Evolutionary conservation across 2,113 vertebrate species (phyloP).

Genomic region (Sinocyclocheilus rhinocerous): DNA sequence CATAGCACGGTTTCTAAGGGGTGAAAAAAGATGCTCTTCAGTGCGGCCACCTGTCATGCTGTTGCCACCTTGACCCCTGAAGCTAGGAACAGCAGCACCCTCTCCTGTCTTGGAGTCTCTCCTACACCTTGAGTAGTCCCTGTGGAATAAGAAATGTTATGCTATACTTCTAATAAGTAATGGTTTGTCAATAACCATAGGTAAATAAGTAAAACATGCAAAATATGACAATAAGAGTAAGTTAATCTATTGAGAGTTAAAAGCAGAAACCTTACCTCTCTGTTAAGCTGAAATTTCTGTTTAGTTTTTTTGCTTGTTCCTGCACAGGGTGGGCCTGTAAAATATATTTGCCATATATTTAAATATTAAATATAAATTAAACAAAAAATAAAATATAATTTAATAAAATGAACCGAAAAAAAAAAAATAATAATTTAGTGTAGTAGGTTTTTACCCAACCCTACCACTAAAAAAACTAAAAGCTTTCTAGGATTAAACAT

Average conservation of each 20-base stretch:
- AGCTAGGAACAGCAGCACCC: conserved; percentile 14
- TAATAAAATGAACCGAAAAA: not conserved
- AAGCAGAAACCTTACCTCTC: conserved; percentile 81
- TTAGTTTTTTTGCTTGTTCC: conserved; percentile 78
- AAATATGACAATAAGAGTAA: not conserved
- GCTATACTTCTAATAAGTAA: not conserved
- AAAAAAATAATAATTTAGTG: not conserved
- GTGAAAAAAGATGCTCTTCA: conserved; percentile 51
- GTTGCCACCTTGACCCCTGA: conserved; percentile 49
- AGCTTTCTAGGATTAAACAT: too few species aligned
- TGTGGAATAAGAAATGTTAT: conserved; percentile 44
- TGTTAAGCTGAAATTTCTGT: conserved; percentile 86
- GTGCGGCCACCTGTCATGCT: conserved; percentile 6
- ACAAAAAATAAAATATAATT: not conserved
- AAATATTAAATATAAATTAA: not conserved
- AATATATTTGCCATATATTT: conserved; percentile 48
- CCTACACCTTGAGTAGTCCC: conserved; percentile 68
- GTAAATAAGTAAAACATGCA: not conserved
- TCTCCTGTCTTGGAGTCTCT: conserved; percentile 62
- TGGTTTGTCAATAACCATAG: too few species aligned
- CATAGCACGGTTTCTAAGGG: conserved; percentile 81
- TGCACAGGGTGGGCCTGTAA: conserved; percentile 78
- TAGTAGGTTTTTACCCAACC: not conserved
- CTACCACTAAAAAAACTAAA: not conserved
- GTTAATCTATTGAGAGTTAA: not conserved